Percentiles rank a stretch among this genome's conserved stretches.
These are phyloP conservation scores for Carassius carassius DNA, from an alignment of 2,113 vertebrate genomes.

Conservation along the genomic window DNA sequence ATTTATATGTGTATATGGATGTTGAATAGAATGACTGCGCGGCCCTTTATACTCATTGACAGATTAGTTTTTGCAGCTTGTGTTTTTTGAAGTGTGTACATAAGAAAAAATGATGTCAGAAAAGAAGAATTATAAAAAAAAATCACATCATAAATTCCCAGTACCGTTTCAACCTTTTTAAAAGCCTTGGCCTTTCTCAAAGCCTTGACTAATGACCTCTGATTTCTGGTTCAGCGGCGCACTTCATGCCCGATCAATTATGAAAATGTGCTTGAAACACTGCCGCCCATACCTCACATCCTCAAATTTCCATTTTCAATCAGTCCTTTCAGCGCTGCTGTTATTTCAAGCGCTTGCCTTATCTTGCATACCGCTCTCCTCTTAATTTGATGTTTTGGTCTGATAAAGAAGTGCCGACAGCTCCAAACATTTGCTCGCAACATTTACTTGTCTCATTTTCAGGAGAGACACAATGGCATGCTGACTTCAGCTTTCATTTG, in stretches of 20 bases:
- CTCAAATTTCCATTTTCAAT: slow-evolving; percentile 51
- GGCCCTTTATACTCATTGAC: not conserved
- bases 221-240: slow-evolving; percentile 12
- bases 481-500: slow-evolving; percentile 46
- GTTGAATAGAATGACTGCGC: not conserved
- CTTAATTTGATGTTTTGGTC: slow-evolving; percentile 55
- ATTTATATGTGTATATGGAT: slow-evolving; percentile 8
- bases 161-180: not conserved
- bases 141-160: not conserved
- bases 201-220: slow-evolving; percentile 47
- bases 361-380: slow-evolving; percentile 46
- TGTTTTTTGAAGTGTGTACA: not conserved
- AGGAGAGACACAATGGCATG: slow-evolving; percentile 41
- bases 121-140: not conserved
- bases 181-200: slow-evolving; percentile 21
- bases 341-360: slow-evolving; percentile 35
- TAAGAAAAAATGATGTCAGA: not conserved
- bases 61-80: not conserved
- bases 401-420: slow-evolving; percentile 49
- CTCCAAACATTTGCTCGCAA: slow-evolving; percentile 33
- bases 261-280: slow-evolving; percentile 39
- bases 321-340: slow-evolving; percentile 43
- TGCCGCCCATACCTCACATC: slow-evolving; percentile 25
- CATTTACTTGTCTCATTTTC: slow-evolving; percentile 30
- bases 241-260: slow-evolving; percentile 36